Base-by-base conservation (phyloP, 1,140 invertebrate species). In the Drosophila repletoides region DNA sequence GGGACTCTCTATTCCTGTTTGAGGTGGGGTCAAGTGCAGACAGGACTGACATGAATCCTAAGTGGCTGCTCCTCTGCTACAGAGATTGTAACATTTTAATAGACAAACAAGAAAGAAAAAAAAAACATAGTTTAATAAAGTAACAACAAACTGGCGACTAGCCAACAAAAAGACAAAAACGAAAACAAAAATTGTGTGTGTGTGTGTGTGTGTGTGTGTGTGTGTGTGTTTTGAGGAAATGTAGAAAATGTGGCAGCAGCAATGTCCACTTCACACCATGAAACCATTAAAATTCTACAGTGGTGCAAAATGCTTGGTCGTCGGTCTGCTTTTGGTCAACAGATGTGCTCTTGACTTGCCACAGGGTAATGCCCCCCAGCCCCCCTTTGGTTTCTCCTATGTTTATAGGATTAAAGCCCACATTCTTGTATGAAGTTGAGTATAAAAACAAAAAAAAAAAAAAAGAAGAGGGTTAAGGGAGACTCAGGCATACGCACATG, bases 381-480 rank as follows among this genome's bases (percentile, higher is more conserved):
- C 9, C 7, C 12, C 3, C 7, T 41, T 6, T 2, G 2, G 1
- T 10, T 21, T 5, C 19, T n/a, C 22, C 4, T 34, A 28, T 46
- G 72, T 61, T 69, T 64, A 73, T 64, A 56, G 61, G 76, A 83
- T 80, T 80, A 72, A 68, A 72, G 73, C 49, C 66, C 73, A 49
- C 63, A 68, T 64, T 55, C 70, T 79, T 41, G 49, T 76, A 53
- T 52, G 74, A n/a, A n/a, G 61, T 36, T 26, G 34, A 38, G 43
- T 43, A 61, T 22, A 64, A 59, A 75, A 70, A 74, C 59, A 77
- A 51, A 76, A 70, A 70, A n/a, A n/a, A n/a, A n/a, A n/a, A n/a
- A n/a, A n/a, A n/a, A n/a, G n/a, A n/a, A n/a, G n/a, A n/a, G n/a
- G n/a, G n/a, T 26, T 12, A 7, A 73, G 60, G 66, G 46, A 33